A percentile compares a stretch with the other conserved stretches of the same genome.
These are phyloP conservation scores for Silurus glanis DNA, from an alignment of 2,113 vertebrate genomes.

Conservation along the genomic window DNA sequence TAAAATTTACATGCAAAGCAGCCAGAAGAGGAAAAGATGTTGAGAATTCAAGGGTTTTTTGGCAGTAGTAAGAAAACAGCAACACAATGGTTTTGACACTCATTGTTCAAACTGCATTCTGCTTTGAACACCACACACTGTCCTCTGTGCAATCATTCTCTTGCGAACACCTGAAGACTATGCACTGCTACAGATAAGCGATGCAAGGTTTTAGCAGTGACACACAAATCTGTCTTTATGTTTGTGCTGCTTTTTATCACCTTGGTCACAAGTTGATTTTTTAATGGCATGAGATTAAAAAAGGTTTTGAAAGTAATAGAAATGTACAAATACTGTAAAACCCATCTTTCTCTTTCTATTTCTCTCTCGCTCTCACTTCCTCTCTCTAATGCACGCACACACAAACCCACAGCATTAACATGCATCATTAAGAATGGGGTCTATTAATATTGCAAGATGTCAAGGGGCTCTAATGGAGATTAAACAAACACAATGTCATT, in stretches of 20 bases:
- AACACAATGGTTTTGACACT: neutral
- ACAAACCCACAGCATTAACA: neutral
- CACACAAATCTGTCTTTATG: neutral
- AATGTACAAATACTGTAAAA: slow-evolving; percentile 5
- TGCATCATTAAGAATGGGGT: slow-evolving; percentile 12
- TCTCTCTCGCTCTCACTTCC: neutral
- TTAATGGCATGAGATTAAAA: neutral
- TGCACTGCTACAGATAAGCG: neutral
- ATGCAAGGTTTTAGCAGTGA: neutral
- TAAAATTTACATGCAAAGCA: neutral
- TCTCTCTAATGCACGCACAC: neutral
- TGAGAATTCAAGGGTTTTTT: neutral
- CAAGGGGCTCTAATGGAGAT: slow-evolving; percentile 14
- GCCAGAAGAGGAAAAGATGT: neutral
- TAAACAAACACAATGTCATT: slow-evolving; percentile 19
- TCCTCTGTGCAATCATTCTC: neutral
- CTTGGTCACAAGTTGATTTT: neutral
- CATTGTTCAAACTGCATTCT: neutral
- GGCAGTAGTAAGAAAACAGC: neutral
- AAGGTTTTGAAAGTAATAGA: neutral
- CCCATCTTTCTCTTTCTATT: neutral
- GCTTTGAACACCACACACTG: neutral
- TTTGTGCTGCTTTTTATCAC: neutral
- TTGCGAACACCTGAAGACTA: neutral
- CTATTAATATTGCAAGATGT: slow-evolving; percentile 18